Base-by-base conservation (phyloP, 1,140 invertebrate genomes). In the Acromyrmex echinatior region DNA sequence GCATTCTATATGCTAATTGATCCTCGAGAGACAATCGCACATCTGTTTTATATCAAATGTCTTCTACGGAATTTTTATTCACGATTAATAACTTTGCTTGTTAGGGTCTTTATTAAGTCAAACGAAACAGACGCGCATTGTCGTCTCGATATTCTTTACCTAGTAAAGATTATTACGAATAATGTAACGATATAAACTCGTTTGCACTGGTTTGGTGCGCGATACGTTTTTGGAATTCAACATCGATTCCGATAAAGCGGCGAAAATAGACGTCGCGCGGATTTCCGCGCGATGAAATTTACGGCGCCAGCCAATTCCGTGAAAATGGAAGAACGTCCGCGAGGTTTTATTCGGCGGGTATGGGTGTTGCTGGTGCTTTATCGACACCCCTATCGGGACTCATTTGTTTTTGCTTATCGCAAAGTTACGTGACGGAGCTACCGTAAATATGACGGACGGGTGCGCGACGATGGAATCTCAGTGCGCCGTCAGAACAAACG, bases 361-460 rank as follows among this genome's bases (percentile, higher is more conserved):
- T 21, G 39, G n/a, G 66, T 9, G 53, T 31, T 12, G 14, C 25
- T 25, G 28, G 58, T 39, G 31, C 65, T 66, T 78, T 91, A 91
- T 91, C 90, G 82, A 65, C 53, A 56, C 16, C 81, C 79, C 91
- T 93, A 93, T 93, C 92, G 91, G 87, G 86, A 92, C 92, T 92
- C 92, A 93, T 93, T 93, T 93, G 92, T 93, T 93, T 92, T 93
- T 93, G 92, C 91, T 93, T 93, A 93, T 93, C 92, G 87, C 76
- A 16, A 56, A 80, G 77, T 81, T 87, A 88, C 92, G 89, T 91
- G 84, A 88, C 82, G 70, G 82, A 68, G 79, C 76, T 82, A 90
- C 86, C 87, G 91, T 93, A 92, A 92, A 93, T 91, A 93, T 93
- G 92, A 93, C 88, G 87, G 89, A 92, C 92, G 90, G 89, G 89